Evolutionary conservation across 30 jellyfish, hydroid and myxozoan genomes (phyloP).

Genomic region (Turritopsis rubra): DNA sequence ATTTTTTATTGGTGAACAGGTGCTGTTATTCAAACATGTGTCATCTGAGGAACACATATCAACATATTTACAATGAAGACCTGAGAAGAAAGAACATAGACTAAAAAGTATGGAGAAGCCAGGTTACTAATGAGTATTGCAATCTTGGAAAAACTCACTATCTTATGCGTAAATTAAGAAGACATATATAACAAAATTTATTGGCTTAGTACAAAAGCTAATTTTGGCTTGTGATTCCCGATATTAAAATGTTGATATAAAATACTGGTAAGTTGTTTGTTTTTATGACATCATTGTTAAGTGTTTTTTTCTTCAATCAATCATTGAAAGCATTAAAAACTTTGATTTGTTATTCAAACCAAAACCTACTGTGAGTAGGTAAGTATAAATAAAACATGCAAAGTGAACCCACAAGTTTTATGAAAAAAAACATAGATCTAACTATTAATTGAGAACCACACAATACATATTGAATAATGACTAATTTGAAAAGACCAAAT

Average conservation of each 20-base stretch:
- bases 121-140: background rate
- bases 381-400: background rate
- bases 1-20: constrained; percentile 59
- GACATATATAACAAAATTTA: no score
- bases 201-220: no score
- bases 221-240: no score
- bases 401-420: background rate
- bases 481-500: background rate
- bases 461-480: background rate
- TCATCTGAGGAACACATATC: background rate
- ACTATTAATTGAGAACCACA: background rate
- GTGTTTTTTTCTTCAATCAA: background rate
- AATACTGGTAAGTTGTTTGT: background rate
- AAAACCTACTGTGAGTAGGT: background rate
- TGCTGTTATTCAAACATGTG: constrained; percentile 46
- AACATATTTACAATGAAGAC: background rate
- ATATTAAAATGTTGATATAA: background rate
- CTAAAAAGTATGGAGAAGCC: background rate
- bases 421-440: background rate
- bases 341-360: background rate
- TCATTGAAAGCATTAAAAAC: background rate
- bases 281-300: background rate
- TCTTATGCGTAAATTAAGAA: no score
- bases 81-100: background rate
- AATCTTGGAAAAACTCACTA: background rate